A percentile compares a stretch with the other conserved stretches of the same genome.
Evolutionary conservation across 1,140 invertebrate genomes (phyloP).

Genomic region (Mactra quadrangularis): DNA sequence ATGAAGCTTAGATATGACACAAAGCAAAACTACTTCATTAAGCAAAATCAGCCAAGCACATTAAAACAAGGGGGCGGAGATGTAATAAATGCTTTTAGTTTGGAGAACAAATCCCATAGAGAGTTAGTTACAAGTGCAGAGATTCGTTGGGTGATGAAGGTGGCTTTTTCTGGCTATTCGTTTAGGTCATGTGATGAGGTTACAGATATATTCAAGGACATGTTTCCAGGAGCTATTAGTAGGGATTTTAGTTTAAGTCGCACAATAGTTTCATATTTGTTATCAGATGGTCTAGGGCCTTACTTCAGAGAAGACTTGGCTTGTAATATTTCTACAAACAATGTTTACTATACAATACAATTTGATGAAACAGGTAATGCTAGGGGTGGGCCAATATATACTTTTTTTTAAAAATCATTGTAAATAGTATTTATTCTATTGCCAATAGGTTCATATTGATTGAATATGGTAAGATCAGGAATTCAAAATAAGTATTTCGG

Average conservation of each 20-base stretch:
- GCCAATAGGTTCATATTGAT: too few species aligned
- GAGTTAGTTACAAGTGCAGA: too few species aligned
- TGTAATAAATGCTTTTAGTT: not conserved
- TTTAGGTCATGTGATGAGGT: too few species aligned
- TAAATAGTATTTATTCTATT: too few species aligned
- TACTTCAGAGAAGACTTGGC: slow-evolving; percentile 28
- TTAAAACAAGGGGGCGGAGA: slow-evolving; percentile 6
- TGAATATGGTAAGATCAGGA: too few species aligned
- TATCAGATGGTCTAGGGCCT: slow-evolving; percentile 28
- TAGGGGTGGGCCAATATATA: too few species aligned
- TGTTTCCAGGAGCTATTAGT: slow-evolving; percentile 37
- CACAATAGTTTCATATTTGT: slow-evolving; percentile 1
- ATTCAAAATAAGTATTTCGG: too few species aligned
- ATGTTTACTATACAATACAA: slow-evolving; percentile 24
- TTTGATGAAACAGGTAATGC: slow-evolving; percentile 45
- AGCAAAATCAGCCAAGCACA: not conserved
- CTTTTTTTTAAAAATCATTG: too few species aligned
- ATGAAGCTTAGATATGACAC: too few species aligned
- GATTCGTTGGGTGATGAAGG: too few species aligned
- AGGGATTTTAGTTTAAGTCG: slow-evolving; percentile 18
- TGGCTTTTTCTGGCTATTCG: too few species aligned
- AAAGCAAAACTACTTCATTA: not conserved
- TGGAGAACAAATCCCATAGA: not conserved
- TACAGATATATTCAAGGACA: not conserved
- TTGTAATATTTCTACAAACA: slow-evolving; percentile 15